Evolutionary conservation across 2,797 vertebrate genomes (phyloP).

Genomic region (Poecilia gillii): DNA sequence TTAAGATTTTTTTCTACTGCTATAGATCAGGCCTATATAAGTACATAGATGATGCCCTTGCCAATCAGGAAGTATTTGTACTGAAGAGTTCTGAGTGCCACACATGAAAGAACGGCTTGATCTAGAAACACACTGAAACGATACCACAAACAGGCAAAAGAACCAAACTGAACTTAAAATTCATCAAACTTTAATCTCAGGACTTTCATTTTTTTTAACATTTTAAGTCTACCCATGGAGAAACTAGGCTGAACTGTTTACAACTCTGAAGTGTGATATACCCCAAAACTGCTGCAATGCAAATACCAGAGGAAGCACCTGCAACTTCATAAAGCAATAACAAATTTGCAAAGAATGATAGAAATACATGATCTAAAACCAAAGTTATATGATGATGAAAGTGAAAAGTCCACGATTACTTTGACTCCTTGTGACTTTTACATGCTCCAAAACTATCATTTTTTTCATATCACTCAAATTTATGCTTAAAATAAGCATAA

Average conservation of each 20-base stretch:
- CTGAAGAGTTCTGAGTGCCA: neutral
- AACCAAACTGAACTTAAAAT: neutral
- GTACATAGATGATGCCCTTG: no score
- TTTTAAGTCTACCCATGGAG: neutral
- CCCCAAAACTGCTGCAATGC: neutral
- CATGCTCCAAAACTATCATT: neutral
- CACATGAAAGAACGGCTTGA: neutral
- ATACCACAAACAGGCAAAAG: neutral
- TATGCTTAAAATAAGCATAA: neutral
- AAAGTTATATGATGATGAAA: neutral
- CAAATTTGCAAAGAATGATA: neutral
- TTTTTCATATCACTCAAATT: neutral
- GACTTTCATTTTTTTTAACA: neutral
- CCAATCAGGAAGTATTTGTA: no score
- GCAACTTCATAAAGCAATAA: neutral
- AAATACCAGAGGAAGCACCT: neutral
- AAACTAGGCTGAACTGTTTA: neutral
- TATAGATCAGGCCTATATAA: no score
- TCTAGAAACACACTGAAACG: neutral
- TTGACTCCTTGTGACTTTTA: neutral
- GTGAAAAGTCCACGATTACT: neutral
- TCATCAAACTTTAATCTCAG: neutral
- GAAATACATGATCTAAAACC: neutral
- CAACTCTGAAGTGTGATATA: neutral
- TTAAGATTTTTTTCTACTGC: no score